Percentiles rank a stretch among this genome's conserved stretches.
These are phyloP conservation scores for Altica lythri DNA, from an alignment of 2,888 invertebrate genomes.

Conservation along the genomic window DNA sequence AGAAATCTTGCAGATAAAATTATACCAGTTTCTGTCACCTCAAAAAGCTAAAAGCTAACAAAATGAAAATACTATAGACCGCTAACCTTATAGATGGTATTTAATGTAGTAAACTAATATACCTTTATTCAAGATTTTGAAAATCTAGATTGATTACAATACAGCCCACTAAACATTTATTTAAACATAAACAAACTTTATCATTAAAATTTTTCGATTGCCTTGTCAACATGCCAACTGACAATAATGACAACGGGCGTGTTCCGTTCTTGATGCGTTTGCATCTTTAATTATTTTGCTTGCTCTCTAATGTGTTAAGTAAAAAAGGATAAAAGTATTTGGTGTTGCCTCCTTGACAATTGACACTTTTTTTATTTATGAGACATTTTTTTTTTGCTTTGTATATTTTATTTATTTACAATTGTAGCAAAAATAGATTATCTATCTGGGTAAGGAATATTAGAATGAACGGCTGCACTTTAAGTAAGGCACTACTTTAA, in stretches of 20 bases:
- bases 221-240: constrained; percentile 26
- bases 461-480: too few relatives aligned
- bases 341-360: too few relatives aligned
- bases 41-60: constrained; percentile 38
- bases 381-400: too few relatives aligned
- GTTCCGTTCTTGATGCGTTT: constrained; percentile 13
- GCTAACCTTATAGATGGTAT: constrained; percentile 23
- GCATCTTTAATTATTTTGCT: constrained; percentile 13
- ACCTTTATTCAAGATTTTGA: constrained; percentile 24
- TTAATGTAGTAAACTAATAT: constrained; percentile 7
- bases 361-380: not conserved
- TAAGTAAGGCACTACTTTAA: too few relatives aligned
- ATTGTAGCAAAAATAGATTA: too few relatives aligned
- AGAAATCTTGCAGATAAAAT: constrained; percentile 25
- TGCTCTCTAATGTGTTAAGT: not conserved
- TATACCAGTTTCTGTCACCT: constrained; percentile 33
- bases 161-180: constrained; percentile 24
- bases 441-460: too few relatives aligned
- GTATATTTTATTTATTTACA: too few relatives aligned
- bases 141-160: constrained; percentile 11
- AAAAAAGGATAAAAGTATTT: constrained; percentile 14
- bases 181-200: constrained; percentile 25
- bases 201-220: constrained; percentile 21
- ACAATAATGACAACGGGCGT: constrained; percentile 26
- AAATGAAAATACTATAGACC: constrained; percentile 32